A percentile compares a stretch with the other conserved stretches of the same genome.
phyloP scores from a whole-genome alignment of 2,113 vertebrate genomes.

The Tringa solitaria region DNA sequence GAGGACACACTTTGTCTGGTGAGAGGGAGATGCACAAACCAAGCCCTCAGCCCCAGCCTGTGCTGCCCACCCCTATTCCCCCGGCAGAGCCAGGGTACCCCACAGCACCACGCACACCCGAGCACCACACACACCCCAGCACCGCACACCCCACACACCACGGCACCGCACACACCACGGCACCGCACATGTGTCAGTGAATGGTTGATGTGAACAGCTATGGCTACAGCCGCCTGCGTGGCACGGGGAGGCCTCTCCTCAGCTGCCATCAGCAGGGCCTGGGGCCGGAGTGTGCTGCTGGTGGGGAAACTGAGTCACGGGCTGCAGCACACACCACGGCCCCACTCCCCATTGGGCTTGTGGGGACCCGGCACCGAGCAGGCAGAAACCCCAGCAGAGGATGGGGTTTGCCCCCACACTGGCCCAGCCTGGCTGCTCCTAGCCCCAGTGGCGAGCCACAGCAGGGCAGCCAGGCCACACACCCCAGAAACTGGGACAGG shows the following conservation, averaged over 20 bases:
- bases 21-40: not conserved
- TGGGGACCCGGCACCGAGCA: rapidly evolving
- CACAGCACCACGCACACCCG: rapidly evolving
- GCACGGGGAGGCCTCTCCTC: rapidly evolving
- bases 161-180: too few relatives aligned
- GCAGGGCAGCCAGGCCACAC: rapidly evolving
- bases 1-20: rapidly evolving
- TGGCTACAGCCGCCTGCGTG: rapidly evolving
- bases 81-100: not conserved
- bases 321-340: rapidly evolving
- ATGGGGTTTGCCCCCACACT: rapidly evolving
- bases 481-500: rapidly evolving
- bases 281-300: not conserved
- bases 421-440: not conserved
- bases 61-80: not conserved
- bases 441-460: rapidly evolving
- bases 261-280: rapidly evolving
- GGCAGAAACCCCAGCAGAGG: not conserved
- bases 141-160: rapidly evolving
- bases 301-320: not conserved
- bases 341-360: rapidly evolving
- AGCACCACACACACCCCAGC: too few relatives aligned
- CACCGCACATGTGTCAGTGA: too few relatives aligned
- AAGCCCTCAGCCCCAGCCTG: not conserved
- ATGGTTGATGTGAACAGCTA: rapidly evolving